phyloP scores from a whole-genome alignment of 2,797 vertebrate species.

The Neopelma chrysocephalum region DNA sequence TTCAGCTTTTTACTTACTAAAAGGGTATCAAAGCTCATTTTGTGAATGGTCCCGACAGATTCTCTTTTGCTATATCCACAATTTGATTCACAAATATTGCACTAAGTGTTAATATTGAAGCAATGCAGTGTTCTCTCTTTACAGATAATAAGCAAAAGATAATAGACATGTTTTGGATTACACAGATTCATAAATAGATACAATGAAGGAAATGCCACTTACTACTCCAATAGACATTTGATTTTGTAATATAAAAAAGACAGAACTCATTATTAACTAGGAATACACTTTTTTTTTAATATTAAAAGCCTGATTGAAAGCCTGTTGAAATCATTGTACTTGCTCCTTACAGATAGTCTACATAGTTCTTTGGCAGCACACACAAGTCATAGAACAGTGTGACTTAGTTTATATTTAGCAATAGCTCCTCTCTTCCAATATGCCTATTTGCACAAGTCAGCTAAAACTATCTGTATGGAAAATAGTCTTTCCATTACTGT shows the following conservation, averaged over 20 bases:
- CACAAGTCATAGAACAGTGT: neutral
- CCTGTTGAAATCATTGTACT: neutral
- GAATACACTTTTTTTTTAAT: neutral
- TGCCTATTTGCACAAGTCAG: constrained; percentile 12
- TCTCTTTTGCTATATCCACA: constrained; percentile 23
- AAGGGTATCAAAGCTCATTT: constrained; percentile 59
- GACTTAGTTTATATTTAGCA: constrained; percentile 40
- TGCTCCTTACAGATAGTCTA: neutral
- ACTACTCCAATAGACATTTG: neutral
- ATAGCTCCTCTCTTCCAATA: constrained; percentile 19
- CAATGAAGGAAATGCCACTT: neutral
- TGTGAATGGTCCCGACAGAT: constrained; percentile 59
- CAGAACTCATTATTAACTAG: neutral
- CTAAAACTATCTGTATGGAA: constrained; percentile 22
- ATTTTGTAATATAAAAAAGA: neutral
- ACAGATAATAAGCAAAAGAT: neutral
- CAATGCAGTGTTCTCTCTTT: neutral
- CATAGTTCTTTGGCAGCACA: neutral
- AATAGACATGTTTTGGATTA: constrained; percentile 16
- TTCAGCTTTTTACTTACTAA: constrained; percentile 65
- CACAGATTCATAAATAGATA: neutral
- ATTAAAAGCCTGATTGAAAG: neutral
- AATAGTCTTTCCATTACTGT: constrained; percentile 15
- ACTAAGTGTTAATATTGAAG: neutral
- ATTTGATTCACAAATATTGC: constrained; percentile 53